Percentiles rank a stretch among this genome's conserved stretches.
Evolutionary conservation across 2,113 vertebrate species (phyloP).

Genomic region (Nibea coibor): DNA sequence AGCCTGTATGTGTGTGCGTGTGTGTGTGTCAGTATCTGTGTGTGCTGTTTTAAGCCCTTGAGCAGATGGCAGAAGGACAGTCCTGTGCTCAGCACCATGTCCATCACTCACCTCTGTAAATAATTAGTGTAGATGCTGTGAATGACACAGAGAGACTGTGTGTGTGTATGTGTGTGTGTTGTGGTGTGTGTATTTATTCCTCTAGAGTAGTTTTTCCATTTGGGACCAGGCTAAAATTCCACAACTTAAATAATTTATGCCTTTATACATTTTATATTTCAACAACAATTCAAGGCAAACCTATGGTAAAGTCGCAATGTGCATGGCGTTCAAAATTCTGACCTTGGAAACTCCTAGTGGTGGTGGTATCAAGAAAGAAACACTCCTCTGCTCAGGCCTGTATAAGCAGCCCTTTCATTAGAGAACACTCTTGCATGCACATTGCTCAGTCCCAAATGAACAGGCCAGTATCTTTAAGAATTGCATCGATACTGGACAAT

Average conservation of each 20-base stretch:
- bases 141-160: not conserved
- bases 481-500: too few relatives aligned
- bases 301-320: not conserved
- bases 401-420: not conserved
- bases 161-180: not conserved
- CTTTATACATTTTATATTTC: too few relatives aligned
- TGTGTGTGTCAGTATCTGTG: conserved; percentile 12
- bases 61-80: conserved; percentile 60
- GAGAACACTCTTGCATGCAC: not conserved
- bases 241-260: too few relatives aligned
- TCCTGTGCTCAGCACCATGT: conserved; percentile 17
- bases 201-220: not conserved
- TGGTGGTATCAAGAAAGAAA: not conserved
- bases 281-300: too few relatives aligned
- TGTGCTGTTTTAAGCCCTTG: conserved; percentile 3
- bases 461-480: not conserved
- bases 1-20: conserved; percentile 1
- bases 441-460: not conserved
- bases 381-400: not conserved
- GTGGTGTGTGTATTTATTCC: not conserved
- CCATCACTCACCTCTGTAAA: conserved; percentile 47
- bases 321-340: not conserved
- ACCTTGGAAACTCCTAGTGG: not conserved
- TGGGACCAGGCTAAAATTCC: too few relatives aligned
- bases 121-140: conserved; percentile 34